Base-by-base conservation (phyloP, 2,113 vertebrate species). In the Indicator indicator region DNA sequence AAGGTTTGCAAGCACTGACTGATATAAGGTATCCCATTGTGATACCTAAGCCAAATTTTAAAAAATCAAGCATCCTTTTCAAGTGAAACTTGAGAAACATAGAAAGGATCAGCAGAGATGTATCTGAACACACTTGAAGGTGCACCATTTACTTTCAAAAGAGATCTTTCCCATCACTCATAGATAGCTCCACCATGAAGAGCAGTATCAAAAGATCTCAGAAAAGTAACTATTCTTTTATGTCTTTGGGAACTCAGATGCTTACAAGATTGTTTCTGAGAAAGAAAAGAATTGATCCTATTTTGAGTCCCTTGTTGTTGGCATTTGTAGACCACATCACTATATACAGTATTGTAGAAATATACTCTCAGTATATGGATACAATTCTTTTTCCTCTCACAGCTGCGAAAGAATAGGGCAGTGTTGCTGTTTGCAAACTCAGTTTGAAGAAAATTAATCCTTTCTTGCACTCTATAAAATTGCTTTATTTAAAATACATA, bases 141-240 rank as follows among this genome's bases (percentile, higher is more conserved):
- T 90, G 82, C 90, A 91, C 97, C 97, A 97, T 98, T 98, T 98
- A 98, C 96, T 98, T 98, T 98, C 98, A 98, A 98, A 98, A 98
- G 96, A 95, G 76, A 97, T 97, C 97, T 98, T 97, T 98, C 91
- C 97, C 95, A 98, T 98, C 97, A 97, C 95, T 97, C 83, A 56
- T 96, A 95, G 97, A 96, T 97, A 97, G 97, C 96, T 97, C 82
- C 90, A 95, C 94, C 96, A 97, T 97, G 94, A 97, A 97, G 86
- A 94, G 94, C 75, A 42, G 89, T 98, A 98, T 98, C 98, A 98
- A 98, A 98, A 97, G 97, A 93, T 92, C 89, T 88, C 72, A 97
- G 95, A 97, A 97, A 98, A 97, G 97, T 97, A 97, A 96, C 97
- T 96, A 93, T 97, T 98, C 98, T 98, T 98, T 97, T 97, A 98